Conservation (phyloP, 2,113 vertebrate genomes). For the Dicentrarchus labrax region DNA sequence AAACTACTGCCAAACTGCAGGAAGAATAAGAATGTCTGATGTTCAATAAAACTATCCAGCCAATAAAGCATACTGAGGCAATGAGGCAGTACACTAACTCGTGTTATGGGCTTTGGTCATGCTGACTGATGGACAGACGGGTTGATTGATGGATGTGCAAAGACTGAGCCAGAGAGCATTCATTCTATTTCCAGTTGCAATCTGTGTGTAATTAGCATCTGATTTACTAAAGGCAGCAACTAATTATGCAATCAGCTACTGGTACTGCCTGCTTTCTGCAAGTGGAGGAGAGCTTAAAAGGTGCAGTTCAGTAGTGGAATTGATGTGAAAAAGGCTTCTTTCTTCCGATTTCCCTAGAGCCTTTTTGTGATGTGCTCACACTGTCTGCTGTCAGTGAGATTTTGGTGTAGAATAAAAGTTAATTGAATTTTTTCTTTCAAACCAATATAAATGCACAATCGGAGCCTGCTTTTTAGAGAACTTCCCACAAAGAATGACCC, state of each 20-base stretch:
- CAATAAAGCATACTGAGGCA: slow-evolving; percentile 7
- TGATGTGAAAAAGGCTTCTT: slow-evolving; percentile 30
- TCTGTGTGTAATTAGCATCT: slow-evolving; percentile 66
- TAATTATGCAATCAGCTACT: slow-evolving; percentile 64
- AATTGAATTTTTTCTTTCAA: slow-evolving; percentile 28
- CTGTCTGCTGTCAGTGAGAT: slow-evolving; percentile 15
- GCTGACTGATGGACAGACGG: slow-evolving; percentile 40
- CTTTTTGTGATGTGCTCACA: slow-evolving; percentile 27
- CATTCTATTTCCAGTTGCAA: slow-evolving; percentile 49
- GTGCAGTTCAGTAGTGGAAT: slow-evolving; percentile 22
- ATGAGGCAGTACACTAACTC: slow-evolving; percentile 11
- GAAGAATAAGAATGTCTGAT: slow-evolving; percentile 8
- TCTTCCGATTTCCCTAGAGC: slow-evolving; percentile 6
- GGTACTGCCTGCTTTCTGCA: slow-evolving; percentile 11
- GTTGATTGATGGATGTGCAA: slow-evolving; percentile 49
- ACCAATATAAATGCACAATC: slow-evolving; percentile 3
- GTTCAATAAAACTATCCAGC: slow-evolving; percentile 11
- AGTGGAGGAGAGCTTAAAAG: background rate
- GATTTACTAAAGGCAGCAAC: slow-evolving; percentile 60
- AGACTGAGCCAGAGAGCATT: slow-evolving; percentile 25
- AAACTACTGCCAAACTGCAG: background rate
- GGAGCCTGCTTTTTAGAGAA: background rate
- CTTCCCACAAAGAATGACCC: background rate
- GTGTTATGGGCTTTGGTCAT: slow-evolving; percentile 11
- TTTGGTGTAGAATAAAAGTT: slow-evolving; percentile 15